Evolutionary conservation across 2,888 invertebrate genomes (phyloP).

Genomic region (Caenorhabditis uteleia): DNA sequence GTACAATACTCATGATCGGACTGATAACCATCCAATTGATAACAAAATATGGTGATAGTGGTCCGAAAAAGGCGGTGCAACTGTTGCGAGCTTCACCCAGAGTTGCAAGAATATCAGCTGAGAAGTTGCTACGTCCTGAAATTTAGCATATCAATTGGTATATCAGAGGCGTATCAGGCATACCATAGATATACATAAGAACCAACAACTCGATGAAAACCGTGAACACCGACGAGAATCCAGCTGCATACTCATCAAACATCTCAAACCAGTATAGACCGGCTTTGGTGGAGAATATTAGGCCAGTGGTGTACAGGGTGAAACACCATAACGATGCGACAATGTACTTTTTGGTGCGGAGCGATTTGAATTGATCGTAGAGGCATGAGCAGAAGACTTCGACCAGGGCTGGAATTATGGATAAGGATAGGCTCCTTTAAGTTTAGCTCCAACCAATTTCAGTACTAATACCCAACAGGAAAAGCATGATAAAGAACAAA

Average conservation of each 20-base stretch:
- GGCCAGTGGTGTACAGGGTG: background rate
- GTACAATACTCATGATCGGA: slow-evolving; percentile 7
- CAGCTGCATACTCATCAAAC: slow-evolving; percentile 2
- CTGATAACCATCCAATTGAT: slow-evolving; percentile 20
- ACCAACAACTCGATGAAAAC: background rate
- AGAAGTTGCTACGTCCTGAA: background rate
- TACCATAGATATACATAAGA: slow-evolving; percentile 1
- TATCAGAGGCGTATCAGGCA: no score
- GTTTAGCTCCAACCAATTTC: slow-evolving; percentile 22
- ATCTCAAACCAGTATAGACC: slow-evolving; percentile 5
- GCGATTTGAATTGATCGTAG: slow-evolving; percentile 1
- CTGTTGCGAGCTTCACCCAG: background rate
- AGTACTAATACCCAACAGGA: slow-evolving; percentile 67
- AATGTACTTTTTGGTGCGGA: background rate
- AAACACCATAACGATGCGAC: background rate
- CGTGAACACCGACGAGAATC: background rate
- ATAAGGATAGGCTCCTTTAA: no score
- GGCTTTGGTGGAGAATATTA: slow-evolving; percentile 2
- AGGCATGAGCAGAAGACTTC: slow-evolving; percentile 2
- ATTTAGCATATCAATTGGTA: no score
- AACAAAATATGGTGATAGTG: slow-evolving; percentile 9
- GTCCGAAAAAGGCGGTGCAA: background rate
- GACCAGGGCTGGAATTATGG: slow-evolving; percentile 1
- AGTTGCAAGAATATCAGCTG: background rate
- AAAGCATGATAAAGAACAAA: slow-evolving; percentile 71